Conservation (phyloP, 53 echinoderm and acorn worm genomes). For the Arbacia lixula region DNA sequence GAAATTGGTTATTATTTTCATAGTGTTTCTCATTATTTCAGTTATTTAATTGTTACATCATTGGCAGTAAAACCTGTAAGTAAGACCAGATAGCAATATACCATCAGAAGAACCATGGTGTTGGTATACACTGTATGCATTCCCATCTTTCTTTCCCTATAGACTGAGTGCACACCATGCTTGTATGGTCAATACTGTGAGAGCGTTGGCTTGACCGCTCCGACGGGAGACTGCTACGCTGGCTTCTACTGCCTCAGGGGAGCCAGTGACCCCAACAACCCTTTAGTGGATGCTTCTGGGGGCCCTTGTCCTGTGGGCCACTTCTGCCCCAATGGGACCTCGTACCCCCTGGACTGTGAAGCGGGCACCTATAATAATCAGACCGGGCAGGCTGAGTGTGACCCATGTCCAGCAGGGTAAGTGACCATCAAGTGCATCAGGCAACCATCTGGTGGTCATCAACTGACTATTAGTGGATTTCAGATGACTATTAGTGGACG, state of each 20-base stretch:
- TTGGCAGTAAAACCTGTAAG: too few species aligned
- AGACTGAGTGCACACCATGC: slow-evolving; percentile 89
- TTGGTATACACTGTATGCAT: neutral
- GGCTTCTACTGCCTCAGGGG: slow-evolving; percentile 96
- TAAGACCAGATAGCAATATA: too few species aligned
- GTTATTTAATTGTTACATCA: neutral
- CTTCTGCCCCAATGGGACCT: slow-evolving; percentile 93
- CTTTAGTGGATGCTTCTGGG: slow-evolving; percentile 74
- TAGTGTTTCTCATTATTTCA: neutral
- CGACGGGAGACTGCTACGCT: slow-evolving; percentile 85
- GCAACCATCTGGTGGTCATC: neutral
- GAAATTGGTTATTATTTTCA: neutral
- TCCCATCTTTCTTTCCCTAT: slow-evolving; percentile 46
- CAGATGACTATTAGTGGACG: too few species aligned
- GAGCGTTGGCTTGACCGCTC: slow-evolving; percentile 74
- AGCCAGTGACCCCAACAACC: slow-evolving; percentile 90
- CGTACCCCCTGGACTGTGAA: slow-evolving; percentile 87
- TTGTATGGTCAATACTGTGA: slow-evolving; percentile 93
- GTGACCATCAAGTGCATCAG: slow-evolving; percentile 13
- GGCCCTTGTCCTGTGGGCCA: slow-evolving; percentile 93
- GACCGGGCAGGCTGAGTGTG: slow-evolving; percentile 84
- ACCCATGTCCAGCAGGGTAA: slow-evolving; percentile 91
- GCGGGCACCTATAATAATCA: slow-evolving; percentile 92
- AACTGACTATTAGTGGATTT: too few species aligned
- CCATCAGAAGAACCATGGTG: neutral